A percentile compares a stretch with the other conserved stretches of the same genome.
Conservation (phyloP, 2,888 invertebrate species). For the Eurytoma californica region DNA sequence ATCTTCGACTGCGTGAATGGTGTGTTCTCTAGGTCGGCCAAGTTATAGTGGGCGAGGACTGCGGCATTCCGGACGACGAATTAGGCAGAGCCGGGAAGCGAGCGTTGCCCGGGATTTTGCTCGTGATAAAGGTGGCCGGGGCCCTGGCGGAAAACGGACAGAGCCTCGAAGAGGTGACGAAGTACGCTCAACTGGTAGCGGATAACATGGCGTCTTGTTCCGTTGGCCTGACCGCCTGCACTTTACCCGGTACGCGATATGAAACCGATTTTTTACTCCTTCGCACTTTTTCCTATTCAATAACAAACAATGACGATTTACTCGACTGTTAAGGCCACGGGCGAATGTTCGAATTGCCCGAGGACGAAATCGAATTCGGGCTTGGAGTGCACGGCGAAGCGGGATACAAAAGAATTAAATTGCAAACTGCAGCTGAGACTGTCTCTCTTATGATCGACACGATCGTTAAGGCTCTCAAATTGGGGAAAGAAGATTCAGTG, state of each 20-base stretch:
- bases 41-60: conserved; percentile 71
- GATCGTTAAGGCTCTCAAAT: conserved; percentile 62
- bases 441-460: conserved; percentile 76
- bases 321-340: conserved; percentile 63
- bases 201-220: conserved; percentile 83
- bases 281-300: too few relatives aligned
- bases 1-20: not conserved
- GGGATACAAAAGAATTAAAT: conserved; percentile 76
- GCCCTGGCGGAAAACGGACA: conserved; percentile 75
- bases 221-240: conserved; percentile 82
- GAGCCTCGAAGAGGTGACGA: conserved; percentile 75
- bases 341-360: conserved; percentile 79
- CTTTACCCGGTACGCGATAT: conserved; percentile 78
- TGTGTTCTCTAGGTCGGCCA: conserved; percentile 62
- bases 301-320: not conserved
- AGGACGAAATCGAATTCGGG: conserved; percentile 82
- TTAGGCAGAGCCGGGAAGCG: conserved; percentile 75
- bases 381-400: conserved; percentile 79
- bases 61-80: conserved; percentile 69
- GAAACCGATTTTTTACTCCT: too few relatives aligned
- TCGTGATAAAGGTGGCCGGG: conserved; percentile 70
- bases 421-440: conserved; percentile 74
- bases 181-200: conserved; percentile 73
- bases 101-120: conserved; percentile 71
- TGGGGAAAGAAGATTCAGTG: conserved; percentile 73